phyloP scores from a whole-genome alignment of 2,797 vertebrate species.

The Coregonus suidteri region DNA sequence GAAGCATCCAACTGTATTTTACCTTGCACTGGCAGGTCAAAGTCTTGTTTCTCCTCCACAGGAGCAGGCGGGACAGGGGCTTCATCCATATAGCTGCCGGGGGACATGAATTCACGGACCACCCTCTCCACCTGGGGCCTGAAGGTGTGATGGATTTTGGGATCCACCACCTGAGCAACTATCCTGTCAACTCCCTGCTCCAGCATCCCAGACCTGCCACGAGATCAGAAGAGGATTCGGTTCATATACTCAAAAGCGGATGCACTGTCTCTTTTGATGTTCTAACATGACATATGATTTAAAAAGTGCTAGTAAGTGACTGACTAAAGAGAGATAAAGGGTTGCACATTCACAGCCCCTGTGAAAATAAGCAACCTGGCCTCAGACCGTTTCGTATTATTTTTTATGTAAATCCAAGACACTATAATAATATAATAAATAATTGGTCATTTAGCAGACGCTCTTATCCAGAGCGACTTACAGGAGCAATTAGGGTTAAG shows the following conservation, averaged over 20 bases:
- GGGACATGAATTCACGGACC: conserved; percentile 92
- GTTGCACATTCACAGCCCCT: too few species aligned
- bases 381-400: too few species aligned
- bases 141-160: conserved; percentile 97
- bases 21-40: conserved; percentile 78
- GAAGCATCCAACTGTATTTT: conserved; percentile 15
- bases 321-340: not conserved
- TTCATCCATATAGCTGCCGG: conserved; percentile 84
- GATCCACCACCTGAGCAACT: conserved; percentile 97
- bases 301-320: not conserved
- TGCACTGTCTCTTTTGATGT: not conserved
- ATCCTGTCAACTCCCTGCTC: conserved; percentile 98
- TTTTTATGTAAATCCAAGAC: too few species aligned
- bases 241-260: not conserved
- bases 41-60: conserved; percentile 78
- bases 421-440: too few species aligned
- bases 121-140: conserved; percentile 96
- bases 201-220: conserved; percentile 93
- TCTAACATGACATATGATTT: not conserved
- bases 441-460: too few species aligned
- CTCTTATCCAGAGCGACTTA: too few species aligned
- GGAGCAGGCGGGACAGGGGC: conserved; percentile 48
- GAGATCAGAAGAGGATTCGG: conserved; percentile 7
- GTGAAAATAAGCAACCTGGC: too few species aligned
- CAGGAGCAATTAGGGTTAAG: too few species aligned